Evolutionary conservation across 2,797 vertebrate species (phyloP).

Genomic region (Scomberomorus guttatus): DNA sequence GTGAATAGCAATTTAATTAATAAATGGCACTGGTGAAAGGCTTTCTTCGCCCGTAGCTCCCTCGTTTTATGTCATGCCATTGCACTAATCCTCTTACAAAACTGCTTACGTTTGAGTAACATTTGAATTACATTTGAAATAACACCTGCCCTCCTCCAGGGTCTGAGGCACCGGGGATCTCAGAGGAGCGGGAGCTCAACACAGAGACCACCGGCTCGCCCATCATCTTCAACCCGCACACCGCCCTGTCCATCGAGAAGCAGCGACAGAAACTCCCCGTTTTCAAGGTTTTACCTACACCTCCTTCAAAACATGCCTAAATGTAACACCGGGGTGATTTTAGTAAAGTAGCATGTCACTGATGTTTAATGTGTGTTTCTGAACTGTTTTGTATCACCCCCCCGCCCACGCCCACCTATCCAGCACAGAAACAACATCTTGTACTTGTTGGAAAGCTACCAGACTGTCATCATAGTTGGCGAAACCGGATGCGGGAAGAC

Average conservation of each 20-base stretch:
- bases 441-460: conserved; percentile 95
- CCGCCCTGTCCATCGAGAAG: conserved; percentile 95
- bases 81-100: conserved; percentile 9
- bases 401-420: no score
- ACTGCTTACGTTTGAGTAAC: conserved; percentile 35
- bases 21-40: background rate
- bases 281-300: conserved; percentile 90
- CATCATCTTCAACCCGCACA: conserved; percentile 93
- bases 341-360: background rate
- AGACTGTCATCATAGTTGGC: conserved; percentile 96
- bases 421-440: conserved; percentile 99
- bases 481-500: conserved; percentile 99
- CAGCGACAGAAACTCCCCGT: conserved; percentile 97
- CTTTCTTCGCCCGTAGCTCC: background rate
- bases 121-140: no score
- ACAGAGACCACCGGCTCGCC: conserved; percentile 90
- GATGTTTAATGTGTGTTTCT: background rate
- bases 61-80: background rate
- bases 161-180: conserved; percentile 92
- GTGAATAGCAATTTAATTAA: background rate
- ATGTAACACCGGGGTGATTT: background rate
- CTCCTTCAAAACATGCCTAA: background rate
- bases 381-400: conserved; percentile 3
- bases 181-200: conserved; percentile 93
- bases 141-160: conserved; percentile 83